Evolutionary conservation across 2,888 invertebrate species (phyloP).

Genomic region (Chymomyza amoena): DNA sequence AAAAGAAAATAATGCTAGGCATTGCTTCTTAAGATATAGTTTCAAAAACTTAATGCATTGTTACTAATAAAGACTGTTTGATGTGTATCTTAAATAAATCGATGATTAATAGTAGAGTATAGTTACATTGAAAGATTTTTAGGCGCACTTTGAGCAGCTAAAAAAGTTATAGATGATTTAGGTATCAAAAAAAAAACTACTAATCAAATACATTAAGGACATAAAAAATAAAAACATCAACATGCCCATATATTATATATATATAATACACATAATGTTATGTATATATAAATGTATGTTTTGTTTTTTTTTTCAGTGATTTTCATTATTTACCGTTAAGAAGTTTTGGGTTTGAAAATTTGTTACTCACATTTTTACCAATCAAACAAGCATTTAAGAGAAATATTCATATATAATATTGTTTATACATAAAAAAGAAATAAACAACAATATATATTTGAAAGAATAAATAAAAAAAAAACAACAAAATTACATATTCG

Average conservation of each 20-base stretch:
- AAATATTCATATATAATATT: slow-evolving; percentile 58
- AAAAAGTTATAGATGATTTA: background rate
- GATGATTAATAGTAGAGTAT: no score
- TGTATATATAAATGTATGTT: slow-evolving; percentile 26
- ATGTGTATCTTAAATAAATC: no score
- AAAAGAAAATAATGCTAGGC: no score
- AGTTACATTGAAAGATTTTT: no score
- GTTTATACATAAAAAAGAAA: slow-evolving; percentile 41
- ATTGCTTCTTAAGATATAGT: no score
- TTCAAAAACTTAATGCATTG: no score
- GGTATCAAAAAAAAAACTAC: background rate
- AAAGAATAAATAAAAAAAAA: slow-evolving; percentile 47
- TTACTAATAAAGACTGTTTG: no score
- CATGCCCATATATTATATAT: slow-evolving; percentile 42
- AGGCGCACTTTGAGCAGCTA: no score
- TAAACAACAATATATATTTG: slow-evolving; percentile 63
- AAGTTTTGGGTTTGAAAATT: slow-evolving; percentile 66
- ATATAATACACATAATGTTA: slow-evolving; percentile 15
- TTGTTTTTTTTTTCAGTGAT: background rate
- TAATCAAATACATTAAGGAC: background rate
- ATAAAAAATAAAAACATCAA: slow-evolving; percentile 38
- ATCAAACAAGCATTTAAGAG: slow-evolving; percentile 78
- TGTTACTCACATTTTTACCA: slow-evolving; percentile 78
- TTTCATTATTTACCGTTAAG: slow-evolving; percentile 54
- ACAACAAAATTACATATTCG: slow-evolving; percentile 44